Evolutionary conservation across 2,888 invertebrate genomes (phyloP).

Genomic region (Drosophila antonietae): DNA sequence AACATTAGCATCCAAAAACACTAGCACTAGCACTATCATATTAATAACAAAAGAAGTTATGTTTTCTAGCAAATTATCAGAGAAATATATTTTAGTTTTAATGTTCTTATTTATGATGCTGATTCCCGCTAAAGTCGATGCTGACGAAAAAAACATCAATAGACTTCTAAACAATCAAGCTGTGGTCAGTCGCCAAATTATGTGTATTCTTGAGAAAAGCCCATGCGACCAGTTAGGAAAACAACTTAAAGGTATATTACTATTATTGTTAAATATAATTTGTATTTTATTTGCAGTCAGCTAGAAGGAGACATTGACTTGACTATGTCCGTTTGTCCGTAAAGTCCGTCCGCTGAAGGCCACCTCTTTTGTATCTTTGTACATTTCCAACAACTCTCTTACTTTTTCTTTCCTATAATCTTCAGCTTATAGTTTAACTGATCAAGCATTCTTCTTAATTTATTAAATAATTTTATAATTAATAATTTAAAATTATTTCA

Average conservation of each 20-base stretch:
- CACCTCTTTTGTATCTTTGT: too few species aligned
- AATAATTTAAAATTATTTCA: not conserved
- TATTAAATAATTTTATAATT: not conserved
- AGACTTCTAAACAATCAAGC: slow-evolving; percentile 83
- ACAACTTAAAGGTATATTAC: slow-evolving; percentile 86
- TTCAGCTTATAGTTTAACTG: not conserved
- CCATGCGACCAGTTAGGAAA: slow-evolving; percentile 87
- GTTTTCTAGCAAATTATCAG: slow-evolving; percentile 55
- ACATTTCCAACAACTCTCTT: not conserved
- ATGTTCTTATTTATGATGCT: slow-evolving; percentile 75
- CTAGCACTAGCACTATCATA: slow-evolving; percentile 20
- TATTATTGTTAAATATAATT: slow-evolving; percentile 18
- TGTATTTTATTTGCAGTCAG: not conserved
- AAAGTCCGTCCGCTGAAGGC: too few species aligned
- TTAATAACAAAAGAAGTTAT: slow-evolving; percentile 35
- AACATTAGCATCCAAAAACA: slow-evolving; percentile 33
- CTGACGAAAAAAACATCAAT: slow-evolving; percentile 82
- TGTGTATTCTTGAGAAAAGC: slow-evolving; percentile 86
- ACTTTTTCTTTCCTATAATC: not conserved
- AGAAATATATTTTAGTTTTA: slow-evolving; percentile 48
- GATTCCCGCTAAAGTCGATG: slow-evolving; percentile 48
- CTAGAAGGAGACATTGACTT: not conserved
- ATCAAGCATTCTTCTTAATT: not conserved
- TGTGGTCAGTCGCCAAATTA: slow-evolving; percentile 85
- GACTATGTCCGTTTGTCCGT: not conserved